Conservation (phyloP, 2,888 invertebrate genomes). For the Phragmatobia fuliginosa region DNA sequence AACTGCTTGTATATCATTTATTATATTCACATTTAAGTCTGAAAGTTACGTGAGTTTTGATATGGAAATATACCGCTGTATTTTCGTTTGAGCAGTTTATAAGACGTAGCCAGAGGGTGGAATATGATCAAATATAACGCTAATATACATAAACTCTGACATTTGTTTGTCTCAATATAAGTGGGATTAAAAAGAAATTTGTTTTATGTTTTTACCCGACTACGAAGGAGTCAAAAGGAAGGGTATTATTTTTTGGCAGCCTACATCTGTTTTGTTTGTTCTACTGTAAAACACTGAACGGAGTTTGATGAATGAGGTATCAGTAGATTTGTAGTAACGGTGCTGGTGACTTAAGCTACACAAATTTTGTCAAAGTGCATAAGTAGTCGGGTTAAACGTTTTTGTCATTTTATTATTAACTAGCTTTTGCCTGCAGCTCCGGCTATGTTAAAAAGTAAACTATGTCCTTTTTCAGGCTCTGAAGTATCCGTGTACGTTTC, state of each 20-base stretch:
- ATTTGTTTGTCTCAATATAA: neutral
- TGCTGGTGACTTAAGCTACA: too few relatives aligned
- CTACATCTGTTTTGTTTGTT: neutral
- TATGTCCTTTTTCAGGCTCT: too few relatives aligned
- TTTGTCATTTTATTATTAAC: too few relatives aligned
- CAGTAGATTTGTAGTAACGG: too few relatives aligned
- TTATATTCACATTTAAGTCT: neutral
- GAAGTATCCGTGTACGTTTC: too few relatives aligned
- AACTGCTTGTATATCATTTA: neutral
- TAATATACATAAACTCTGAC: neutral
- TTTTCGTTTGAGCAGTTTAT: conserved; percentile 2
- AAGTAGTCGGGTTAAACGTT: too few relatives aligned
- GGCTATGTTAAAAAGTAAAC: too few relatives aligned
- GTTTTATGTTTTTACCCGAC: neutral
- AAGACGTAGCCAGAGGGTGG: neutral
- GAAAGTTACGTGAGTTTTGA: conserved; percentile 4
- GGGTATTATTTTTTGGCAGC: neutral
- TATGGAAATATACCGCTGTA: neutral
- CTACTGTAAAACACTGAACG: too few relatives aligned
- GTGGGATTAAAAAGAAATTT: neutral
- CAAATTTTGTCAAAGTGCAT: too few relatives aligned
- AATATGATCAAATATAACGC: conserved; percentile 9
- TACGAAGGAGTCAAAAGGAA: too few relatives aligned
- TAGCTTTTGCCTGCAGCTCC: too few relatives aligned
- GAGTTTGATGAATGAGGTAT: too few relatives aligned